These are phyloP conservation scores for Apamea crenata DNA, from an alignment of 2,888 invertebrate species.

Conservation along the genomic window DNA sequence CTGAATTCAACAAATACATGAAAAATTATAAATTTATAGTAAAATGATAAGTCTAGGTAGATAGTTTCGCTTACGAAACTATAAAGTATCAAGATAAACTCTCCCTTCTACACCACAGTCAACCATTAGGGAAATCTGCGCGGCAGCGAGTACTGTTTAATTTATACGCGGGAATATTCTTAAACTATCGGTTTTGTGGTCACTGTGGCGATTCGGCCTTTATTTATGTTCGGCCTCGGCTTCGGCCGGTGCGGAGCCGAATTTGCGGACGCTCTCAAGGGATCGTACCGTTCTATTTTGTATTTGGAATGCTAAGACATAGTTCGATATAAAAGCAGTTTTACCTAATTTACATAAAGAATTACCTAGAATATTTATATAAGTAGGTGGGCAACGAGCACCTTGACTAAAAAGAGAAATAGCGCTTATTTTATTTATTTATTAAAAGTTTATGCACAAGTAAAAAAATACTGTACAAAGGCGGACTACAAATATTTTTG, in stretches of 20 bases:
- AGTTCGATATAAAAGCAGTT: constrained; percentile 34
- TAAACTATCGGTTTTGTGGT: constrained; percentile 90
- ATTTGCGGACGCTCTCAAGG: constrained; percentile 75
- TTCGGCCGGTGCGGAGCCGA: constrained; percentile 68
- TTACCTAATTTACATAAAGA: constrained; percentile 29
- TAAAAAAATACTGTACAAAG: no score
- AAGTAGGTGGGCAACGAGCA: not conserved
- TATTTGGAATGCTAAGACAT: constrained; percentile 55
- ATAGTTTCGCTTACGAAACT: not conserved
- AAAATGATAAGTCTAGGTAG: not conserved
- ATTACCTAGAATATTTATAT: not conserved
- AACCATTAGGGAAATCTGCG: constrained; percentile 90
- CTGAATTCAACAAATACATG: not conserved
- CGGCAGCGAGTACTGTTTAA: constrained; percentile 86
- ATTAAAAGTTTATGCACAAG: no score
- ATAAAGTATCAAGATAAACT: constrained; percentile 74
- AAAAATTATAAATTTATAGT: not conserved
- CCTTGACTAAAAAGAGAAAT: not conserved
- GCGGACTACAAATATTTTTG: not conserved
- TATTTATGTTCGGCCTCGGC: constrained; percentile 82
- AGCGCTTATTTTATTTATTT: not conserved
- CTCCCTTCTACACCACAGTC: constrained; percentile 70
- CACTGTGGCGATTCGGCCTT: constrained; percentile 83
- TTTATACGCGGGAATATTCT: constrained; percentile 90
- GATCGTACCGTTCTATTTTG: constrained; percentile 65